A percentile compares a stretch with the other conserved stretches of the same genome.
Evolutionary conservation across 1,140 invertebrate species (phyloP).

Genomic region (Nixonia krombeini): DNA sequence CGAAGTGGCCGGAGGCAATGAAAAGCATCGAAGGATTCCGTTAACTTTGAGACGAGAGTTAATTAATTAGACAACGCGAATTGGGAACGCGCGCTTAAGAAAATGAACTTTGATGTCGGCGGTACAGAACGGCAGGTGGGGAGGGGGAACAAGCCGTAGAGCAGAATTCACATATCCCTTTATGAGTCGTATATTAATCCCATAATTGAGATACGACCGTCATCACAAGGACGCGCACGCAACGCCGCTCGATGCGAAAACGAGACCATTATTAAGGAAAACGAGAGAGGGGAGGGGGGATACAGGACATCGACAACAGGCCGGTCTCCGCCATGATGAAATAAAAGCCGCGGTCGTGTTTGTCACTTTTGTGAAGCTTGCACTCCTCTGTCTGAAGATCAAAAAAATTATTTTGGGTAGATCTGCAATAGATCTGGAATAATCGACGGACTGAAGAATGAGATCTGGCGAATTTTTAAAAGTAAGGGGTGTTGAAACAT

Average conservation of each 20-base stretch:
- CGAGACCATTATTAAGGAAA: conserved; percentile 48
- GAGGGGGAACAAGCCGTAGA: conserved; percentile 1
- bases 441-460: too few species aligned
- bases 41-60: conserved; percentile 27
- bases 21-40: conserved; percentile 19
- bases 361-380: too few species aligned
- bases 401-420: too few species aligned
- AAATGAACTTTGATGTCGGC: too few species aligned
- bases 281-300: conserved; percentile 14
- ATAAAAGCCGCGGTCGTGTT: conserved; percentile 25
- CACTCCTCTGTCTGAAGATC: too few species aligned
- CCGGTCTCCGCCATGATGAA: too few species aligned
- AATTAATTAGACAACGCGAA: conserved; percentile 62
- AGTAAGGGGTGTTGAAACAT: too few species aligned
- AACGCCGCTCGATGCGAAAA: conserved; percentile 48
- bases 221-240: conserved; percentile 47
- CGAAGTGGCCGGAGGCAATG: too few species aligned
- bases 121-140: conserved; percentile 24
- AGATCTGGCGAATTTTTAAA: too few species aligned
- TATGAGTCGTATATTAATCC: conserved; percentile 61
- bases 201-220: conserved; percentile 60
- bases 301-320: conserved; percentile 39
- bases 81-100: conserved; percentile 38
- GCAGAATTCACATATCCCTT: conserved; percentile 49
- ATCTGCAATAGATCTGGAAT: too few species aligned